Evolutionary conservation across 2,797 vertebrate genomes (phyloP), one percentile per base, ranked within the genome.

Genomic region (Sebastes diploproa): DNA sequence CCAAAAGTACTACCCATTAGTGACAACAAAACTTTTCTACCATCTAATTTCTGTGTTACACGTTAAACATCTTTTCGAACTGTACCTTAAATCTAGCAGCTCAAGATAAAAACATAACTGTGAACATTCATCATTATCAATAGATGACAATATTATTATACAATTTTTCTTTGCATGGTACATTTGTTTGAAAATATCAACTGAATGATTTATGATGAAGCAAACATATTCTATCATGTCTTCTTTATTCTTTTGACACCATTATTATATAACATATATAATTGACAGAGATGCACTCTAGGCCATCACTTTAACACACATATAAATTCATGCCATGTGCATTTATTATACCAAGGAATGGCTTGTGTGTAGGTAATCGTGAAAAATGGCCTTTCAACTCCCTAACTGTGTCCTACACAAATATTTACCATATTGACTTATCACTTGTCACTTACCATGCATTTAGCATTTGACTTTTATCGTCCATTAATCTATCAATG

Each of bases 401-500:
- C 88, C 89, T 90, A 88, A 86, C 78, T 82, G 59, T 86, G 80
- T 82, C 88, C 73, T 85, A 89, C 85, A 91, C 88, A 92, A 94
- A 94, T 91, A 92, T 94, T 92, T 91, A 92, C 88, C 83, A 90
- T 89, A 87, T 77, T 92, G 92, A 92, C 92, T 90, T 86, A 91
- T 91, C 83, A 81, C 88, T 90, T 92, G 91, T 94, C 92, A 92
- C 87, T 91, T 92, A 90, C 78, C 52, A 79, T 87, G 83, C 91
- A 87, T 93, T 93, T 90, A 90, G 89, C 79, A 78, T 90, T 89
- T 93, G 85, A 94, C 89, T 90, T 92, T 88, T 91, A 93, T 91
- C 69, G 36, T 88, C 93, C 92, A 94, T 94, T 93, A 93, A 93
- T 93, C 87, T 92, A 93, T 93, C 90, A 90, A 73, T 81, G 89